Conservation (phyloP, 2,888 invertebrate genomes). For the Periphyllus acericola region DNA sequence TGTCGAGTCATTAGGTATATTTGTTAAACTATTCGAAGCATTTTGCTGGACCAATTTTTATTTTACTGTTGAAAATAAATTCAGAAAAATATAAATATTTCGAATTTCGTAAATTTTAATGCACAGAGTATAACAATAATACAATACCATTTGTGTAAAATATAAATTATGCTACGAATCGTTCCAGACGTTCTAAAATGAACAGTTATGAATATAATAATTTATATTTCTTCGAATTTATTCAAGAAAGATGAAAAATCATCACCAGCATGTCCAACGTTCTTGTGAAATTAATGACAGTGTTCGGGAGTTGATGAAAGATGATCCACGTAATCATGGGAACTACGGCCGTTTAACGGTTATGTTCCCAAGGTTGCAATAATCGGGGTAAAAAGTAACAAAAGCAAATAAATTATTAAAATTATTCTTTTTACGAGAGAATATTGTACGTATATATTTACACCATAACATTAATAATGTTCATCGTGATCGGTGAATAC, state of each 20-base stretch:
- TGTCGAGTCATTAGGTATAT: neutral
- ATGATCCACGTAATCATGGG: constrained; percentile 5
- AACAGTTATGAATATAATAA: constrained; percentile 4
- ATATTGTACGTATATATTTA: neutral
- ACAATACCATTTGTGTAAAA: no score
- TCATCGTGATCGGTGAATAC: neutral
- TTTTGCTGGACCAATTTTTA: neutral
- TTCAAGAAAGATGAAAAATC: neutral
- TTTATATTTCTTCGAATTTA: neutral
- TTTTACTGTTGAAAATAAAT: neutral
- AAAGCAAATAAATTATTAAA: neutral
- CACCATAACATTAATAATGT: neutral
- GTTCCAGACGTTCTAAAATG: neutral
- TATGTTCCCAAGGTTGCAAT: neutral
- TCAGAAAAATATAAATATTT: neutral
- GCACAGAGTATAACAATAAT: no score
- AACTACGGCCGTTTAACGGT: neutral
- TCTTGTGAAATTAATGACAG: neutral
- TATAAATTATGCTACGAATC: no score
- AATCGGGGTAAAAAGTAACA: neutral
- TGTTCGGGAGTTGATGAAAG: neutral
- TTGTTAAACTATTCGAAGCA: neutral
- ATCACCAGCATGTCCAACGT: neutral
- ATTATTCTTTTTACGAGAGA: neutral
- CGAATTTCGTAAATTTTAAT: neutral